These are phyloP conservation scores for Harpagifer antarcticus DNA, from an alignment of 2,797 vertebrate species.

Conservation along the genomic window DNA sequence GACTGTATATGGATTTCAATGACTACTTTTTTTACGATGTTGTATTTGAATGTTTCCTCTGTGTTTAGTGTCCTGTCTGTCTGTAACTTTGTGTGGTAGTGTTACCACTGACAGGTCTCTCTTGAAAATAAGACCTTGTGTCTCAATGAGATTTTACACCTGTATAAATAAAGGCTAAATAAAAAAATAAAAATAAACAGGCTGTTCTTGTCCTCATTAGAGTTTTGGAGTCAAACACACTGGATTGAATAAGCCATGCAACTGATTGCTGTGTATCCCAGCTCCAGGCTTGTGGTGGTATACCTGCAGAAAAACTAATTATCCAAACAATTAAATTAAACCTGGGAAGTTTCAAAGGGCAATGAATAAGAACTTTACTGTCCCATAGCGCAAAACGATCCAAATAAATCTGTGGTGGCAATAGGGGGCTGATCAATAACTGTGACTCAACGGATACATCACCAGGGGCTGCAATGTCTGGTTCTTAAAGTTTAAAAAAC, in stretches of 20 bases:
- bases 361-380: slow-evolving; percentile 48
- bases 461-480: slow-evolving; percentile 30
- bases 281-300: slow-evolving; percentile 31
- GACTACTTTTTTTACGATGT: too few species aligned
- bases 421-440: slow-evolving; percentile 41
- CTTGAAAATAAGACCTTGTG: too few species aligned
- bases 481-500: slow-evolving; percentile 6
- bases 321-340: slow-evolving; percentile 60
- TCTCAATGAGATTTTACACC: too few species aligned
- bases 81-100: too few species aligned
- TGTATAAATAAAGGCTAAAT: too few species aligned
- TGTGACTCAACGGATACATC: slow-evolving; percentile 41
- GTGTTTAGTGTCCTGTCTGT: too few species aligned
- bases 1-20: too few species aligned
- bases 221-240: slow-evolving; percentile 51
- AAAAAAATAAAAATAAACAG: neutral
- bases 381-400: slow-evolving; percentile 35
- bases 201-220: slow-evolving; percentile 67
- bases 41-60: too few species aligned
- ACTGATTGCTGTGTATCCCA: slow-evolving; percentile 45
- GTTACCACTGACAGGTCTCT: too few species aligned
- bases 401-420: slow-evolving; percentile 53
- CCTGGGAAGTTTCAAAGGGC: slow-evolving; percentile 45
- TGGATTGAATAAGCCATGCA: slow-evolving; percentile 35
- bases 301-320: slow-evolving; percentile 59